Conservation (phyloP, 2,797 vertebrate genomes). For the Varecia variegata region DNA sequence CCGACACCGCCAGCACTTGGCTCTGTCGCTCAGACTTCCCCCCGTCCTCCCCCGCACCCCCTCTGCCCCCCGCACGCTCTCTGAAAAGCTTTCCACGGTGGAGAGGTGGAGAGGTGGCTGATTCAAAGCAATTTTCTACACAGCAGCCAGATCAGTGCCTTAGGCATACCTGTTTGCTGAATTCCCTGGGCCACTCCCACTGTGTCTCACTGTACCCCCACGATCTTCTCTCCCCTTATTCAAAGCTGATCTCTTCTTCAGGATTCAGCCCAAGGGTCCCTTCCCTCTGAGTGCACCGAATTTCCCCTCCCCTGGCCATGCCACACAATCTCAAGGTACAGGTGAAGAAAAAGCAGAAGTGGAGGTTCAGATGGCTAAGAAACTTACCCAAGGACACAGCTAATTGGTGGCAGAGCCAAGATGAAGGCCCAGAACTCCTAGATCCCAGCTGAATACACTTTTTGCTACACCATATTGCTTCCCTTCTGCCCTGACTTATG, state of each 20-base stretch:
- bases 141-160: conserved; percentile 56
- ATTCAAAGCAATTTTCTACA: conserved; percentile 71
- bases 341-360: conserved; percentile 8
- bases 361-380: background rate
- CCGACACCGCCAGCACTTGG: background rate
- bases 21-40: conserved; percentile 42
- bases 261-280: background rate
- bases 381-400: conserved; percentile 25
- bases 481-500: background rate
- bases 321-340: background rate
- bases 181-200: conserved; percentile 60
- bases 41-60: background rate
- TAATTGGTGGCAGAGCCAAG: conserved; percentile 10
- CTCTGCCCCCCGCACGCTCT: background rate
- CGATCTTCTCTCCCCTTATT: conserved; percentile 29
- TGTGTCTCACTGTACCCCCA: conserved; percentile 35
- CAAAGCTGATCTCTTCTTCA: conserved; percentile 33
- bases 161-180: conserved; percentile 69
- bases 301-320: background rate
- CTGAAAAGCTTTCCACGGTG: conserved; percentile 9
- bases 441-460: background rate
- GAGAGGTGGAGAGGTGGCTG: conserved; percentile 53
- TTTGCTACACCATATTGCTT: background rate
- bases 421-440: background rate
- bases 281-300: background rate